Evolutionary conservation across 2,888 invertebrate species (phyloP), one percentile per base, ranked within the genome.

Genomic region (Sphinx pinastri): DNA sequence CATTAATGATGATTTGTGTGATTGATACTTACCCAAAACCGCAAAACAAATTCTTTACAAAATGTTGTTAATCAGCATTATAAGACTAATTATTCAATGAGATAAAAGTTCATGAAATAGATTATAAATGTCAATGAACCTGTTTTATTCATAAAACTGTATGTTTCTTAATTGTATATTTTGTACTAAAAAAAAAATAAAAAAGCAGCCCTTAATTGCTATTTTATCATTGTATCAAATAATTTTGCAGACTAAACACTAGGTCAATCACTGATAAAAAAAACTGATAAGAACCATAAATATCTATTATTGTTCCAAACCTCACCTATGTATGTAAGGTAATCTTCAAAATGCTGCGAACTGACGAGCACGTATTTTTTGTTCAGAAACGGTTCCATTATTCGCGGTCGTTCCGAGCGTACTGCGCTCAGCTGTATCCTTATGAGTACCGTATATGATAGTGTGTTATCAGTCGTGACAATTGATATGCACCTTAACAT

Each of bases 361-460:
- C 77, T 74, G 1, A 76, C 74, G 57, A 84, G 70, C 67, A 77
- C 73, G 49, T 87, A 87, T 45, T 77, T 77, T 72, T 85, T 87
- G 5, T 85, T 89, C 2, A 88, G 76, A 77, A 81, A 91, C 38
- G 87, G 82, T 55, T 92, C 91, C 91, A 92, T 92, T n/a, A 72
- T 70, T 49, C 16, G 51, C 67, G 38, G 31, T 45, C 63, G 63
- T 10, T 3, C 13, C 47, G 49, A 19, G 63, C 63, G 49, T 47
- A 63, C 63, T 47, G 47, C 45, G 16, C 19, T 63, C 47, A 45
- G 12, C 60, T 63, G 19, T 49, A 19, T 13, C 47, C 16, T 63
- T 63, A 63, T 63, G 49, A 63, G 19, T 58, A 12, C 49, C 63
- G 63, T 19, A 3, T 19, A 12, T 58, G 63, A 63, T 49, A 47